These are phyloP conservation scores for Heterotis niloticus DNA, from an alignment of 2,113 vertebrate genomes.

Conservation along the genomic window DNA sequence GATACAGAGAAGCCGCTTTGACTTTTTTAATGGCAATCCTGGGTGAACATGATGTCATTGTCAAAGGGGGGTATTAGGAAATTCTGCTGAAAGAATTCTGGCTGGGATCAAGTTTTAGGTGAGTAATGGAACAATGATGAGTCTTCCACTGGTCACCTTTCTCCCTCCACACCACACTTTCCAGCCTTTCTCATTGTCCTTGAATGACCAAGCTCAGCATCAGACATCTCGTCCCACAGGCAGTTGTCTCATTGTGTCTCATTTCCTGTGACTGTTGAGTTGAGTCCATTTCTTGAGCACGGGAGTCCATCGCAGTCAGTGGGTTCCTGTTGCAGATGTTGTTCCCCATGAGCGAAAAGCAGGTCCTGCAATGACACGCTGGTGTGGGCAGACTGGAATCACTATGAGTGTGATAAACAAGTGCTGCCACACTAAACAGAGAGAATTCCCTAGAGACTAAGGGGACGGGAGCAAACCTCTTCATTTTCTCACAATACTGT, in stretches of 20 bases:
- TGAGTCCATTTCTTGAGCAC: neutral
- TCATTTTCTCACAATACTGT: neutral
- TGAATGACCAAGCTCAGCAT: neutral
- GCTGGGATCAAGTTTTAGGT: neutral
- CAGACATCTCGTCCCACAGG: neutral
- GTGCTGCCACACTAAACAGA: neutral
- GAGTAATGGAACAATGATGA: neutral
- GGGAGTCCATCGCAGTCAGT: neutral
- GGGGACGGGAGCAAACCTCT: neutral
- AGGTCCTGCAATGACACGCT: neutral
- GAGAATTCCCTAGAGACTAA: neutral
- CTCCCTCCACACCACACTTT: neutral
- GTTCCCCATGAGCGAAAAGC: neutral
- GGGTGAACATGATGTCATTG: conserved; percentile 1
- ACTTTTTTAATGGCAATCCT: neutral
- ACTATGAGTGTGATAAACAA: neutral
- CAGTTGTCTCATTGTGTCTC: neutral
- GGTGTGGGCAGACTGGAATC: conserved; percentile 5
- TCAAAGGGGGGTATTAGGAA: neutral
- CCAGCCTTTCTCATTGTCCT: neutral
- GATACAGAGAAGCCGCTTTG: neutral
- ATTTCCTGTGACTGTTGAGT: conserved; percentile 7
- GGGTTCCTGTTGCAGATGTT: neutral
- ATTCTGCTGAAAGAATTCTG: neutral
- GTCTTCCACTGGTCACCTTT: neutral